Evolutionary conservation across 2,888 invertebrate species (phyloP), one percentile per base, ranked within the genome.

Genomic region (Parthenolecanium corni): DNA sequence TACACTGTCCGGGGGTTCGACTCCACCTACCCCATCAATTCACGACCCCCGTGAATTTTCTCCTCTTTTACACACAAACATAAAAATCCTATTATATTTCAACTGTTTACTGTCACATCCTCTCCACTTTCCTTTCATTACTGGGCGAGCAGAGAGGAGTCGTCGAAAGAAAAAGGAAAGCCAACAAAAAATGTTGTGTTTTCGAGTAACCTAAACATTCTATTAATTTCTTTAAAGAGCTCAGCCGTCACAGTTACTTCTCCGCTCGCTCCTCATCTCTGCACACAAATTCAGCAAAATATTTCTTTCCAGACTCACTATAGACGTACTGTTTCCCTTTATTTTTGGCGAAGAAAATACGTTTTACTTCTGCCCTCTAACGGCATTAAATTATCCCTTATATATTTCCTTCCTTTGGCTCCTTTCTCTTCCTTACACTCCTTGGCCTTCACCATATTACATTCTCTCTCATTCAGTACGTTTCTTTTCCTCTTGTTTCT

Each of bases 11-110:
- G 61, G 58, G 53, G 52, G 52, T 42, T 40, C 53, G 64, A 52
- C 61, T 53, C 64, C 64, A 64, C 64, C 64, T 52, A 58, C 51
- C 38, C 62, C 46, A 63, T 63, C 62, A 62, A 52, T 62, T 52
- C 25, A 49, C 62, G 31, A 36, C 58, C 62, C 38, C 52, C 5
- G 51, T 52, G 51, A 52, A 62, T 38, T 62, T 51, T 40, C 25
- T 52, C 62, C 52, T 62, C 38, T 31, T 38, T 12, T 38, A 16
- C 36, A n/a, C 52, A 21, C 36, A 52, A 21, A 24, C 21, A 31
- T 53, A 53, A 63, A 52, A 53, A 63, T 63, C 52, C 62, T 63
- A 63, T 63, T 63, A 63, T 63, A 63, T 53, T 53, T 63, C 53
- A 63, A 53, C 62, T 62, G 52, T 62, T 52, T 52, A 62, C 62